phyloP scores from a whole-genome alignment of 1,140 invertebrate species.

The Meloidogyne hapla region DNA sequence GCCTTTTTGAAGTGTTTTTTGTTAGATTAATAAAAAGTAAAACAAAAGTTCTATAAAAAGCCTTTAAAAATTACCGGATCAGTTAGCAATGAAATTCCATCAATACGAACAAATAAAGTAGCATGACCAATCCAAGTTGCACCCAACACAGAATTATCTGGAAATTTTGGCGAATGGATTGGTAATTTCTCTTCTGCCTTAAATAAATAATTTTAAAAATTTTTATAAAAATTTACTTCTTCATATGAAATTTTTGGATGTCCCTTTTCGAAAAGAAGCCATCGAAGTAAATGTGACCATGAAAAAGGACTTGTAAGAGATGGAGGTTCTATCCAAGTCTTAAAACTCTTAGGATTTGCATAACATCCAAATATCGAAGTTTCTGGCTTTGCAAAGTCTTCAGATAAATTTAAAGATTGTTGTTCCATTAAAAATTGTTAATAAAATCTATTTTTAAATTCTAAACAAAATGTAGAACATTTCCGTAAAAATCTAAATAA shows the following conservation, averaged over 20 bases:
- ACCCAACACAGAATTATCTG: constrained; percentile 23
- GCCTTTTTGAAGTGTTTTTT: too few relatives aligned
- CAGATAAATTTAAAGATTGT: constrained; percentile 1
- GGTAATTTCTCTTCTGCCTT: constrained; percentile 36
- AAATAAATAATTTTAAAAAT: background rate
- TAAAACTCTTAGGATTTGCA: constrained; percentile 38
- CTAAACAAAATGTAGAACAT: background rate
- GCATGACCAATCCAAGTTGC: constrained; percentile 55
- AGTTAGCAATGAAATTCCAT: constrained; percentile 43
- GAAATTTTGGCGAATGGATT: constrained; percentile 31
- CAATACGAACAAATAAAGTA: constrained; percentile 45
- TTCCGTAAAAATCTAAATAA: background rate
- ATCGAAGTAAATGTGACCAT: constrained; percentile 20
- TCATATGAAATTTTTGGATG: constrained; percentile 34
- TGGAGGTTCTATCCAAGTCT: constrained; percentile 34
- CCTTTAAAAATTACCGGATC: constrained; percentile 34
- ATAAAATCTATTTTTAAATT: background rate
- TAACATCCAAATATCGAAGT: constrained; percentile 24
- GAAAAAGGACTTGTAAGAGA: background rate
- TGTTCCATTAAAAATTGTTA: background rate
- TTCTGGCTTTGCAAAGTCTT: constrained; percentile 37
- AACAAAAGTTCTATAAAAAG: background rate
- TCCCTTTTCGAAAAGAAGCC: constrained; percentile 20
- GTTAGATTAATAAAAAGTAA: background rate
- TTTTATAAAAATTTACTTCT: constrained; percentile 7